These are phyloP conservation scores for Syncerus caffer DNA, from an alignment of 2,797 vertebrate genomes.

Conservation along the genomic window DNA sequence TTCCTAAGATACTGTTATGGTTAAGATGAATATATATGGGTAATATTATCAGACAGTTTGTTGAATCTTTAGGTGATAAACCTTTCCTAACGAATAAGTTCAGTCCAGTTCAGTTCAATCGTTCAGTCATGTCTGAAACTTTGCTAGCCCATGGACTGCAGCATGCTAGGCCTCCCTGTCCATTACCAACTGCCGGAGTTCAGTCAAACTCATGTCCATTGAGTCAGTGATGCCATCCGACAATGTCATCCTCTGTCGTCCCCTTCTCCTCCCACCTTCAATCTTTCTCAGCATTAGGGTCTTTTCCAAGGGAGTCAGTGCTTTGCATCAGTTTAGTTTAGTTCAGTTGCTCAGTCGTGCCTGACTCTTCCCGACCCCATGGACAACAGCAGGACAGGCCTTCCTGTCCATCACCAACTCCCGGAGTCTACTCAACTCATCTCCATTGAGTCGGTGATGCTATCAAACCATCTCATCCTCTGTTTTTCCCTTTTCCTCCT, in stretches of 20 bases:
- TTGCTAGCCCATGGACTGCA: not conserved
- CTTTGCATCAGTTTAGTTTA: not conserved
- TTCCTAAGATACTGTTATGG: not conserved
- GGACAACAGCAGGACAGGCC: not conserved
- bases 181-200: not conserved
- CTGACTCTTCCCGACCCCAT: fast-evolving
- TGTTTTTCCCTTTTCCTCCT: not conserved
- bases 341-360: not conserved
- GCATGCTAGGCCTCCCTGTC: not conserved
- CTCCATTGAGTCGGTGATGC: not conserved
- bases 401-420: not conserved
- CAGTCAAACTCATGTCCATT: not conserved
- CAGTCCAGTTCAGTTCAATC: not conserved
- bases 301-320: not conserved
- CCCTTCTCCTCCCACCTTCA: not conserved
- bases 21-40: not conserved
- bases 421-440: not conserved
- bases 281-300: not conserved
- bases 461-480: not conserved
- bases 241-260: not conserved
- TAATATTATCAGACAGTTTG: not conserved
- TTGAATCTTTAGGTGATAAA: not conserved
- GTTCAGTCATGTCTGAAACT: not conserved
- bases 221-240: not conserved
- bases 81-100: not conserved